Conservation (phyloP, 1,140 invertebrate species). For the Brachionus koreanus region DNA sequence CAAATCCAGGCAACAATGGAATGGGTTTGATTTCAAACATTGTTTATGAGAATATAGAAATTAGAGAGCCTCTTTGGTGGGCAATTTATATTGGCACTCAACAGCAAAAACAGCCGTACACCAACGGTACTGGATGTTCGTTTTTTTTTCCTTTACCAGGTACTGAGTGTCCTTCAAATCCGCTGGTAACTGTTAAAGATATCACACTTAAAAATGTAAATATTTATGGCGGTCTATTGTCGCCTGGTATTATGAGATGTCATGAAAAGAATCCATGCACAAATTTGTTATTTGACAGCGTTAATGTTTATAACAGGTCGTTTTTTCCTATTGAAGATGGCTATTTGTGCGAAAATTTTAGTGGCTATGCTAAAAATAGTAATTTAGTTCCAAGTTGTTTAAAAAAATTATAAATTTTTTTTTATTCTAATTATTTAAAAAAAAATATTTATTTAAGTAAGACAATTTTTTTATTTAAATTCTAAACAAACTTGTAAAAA, state of each 20-base stretch:
- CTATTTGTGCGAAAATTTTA: constrained; percentile 31
- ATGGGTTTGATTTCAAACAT: constrained; percentile 9
- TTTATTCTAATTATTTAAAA: background rate
- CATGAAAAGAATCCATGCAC: background rate
- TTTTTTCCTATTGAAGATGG: background rate
- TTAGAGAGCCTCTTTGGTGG: constrained; percentile 6
- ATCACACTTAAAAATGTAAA: constrained; percentile 8
- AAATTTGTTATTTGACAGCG: constrained; percentile 17
- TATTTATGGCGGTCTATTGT: background rate
- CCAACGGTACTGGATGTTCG: constrained; percentile 3
- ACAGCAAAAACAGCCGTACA: background rate
- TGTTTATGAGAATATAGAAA: constrained; percentile 28
- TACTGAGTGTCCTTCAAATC: background rate
- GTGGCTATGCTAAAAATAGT: background rate
- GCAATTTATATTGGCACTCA: constrained; percentile 31
- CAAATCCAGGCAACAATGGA: constrained; percentile 13
- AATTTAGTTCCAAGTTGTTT: constrained; percentile 14
- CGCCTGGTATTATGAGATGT: background rate
- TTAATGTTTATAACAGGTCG: constrained; percentile 5
- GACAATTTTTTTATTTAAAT: no score
- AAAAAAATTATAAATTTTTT: background rate
- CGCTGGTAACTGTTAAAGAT: background rate
- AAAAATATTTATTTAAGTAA: no score
- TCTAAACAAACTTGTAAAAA: no score
- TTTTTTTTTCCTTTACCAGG: constrained; percentile 23